These are phyloP conservation scores for Anguilla megastoma DNA, from an alignment of 2,797 vertebrate genomes.

Conservation along the genomic window DNA sequence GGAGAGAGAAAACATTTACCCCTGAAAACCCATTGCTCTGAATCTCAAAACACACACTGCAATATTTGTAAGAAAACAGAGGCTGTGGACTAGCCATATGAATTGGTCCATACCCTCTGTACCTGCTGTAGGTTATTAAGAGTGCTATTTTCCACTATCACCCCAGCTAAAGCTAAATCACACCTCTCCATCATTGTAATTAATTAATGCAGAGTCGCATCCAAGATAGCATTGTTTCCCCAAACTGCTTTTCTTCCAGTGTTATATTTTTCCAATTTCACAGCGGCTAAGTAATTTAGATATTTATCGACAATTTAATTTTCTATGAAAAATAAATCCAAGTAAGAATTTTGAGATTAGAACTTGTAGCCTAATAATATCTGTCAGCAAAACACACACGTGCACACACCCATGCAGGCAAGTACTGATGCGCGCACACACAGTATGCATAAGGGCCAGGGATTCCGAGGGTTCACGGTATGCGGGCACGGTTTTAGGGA, in stretches of 20 bases:
- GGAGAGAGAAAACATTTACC: neutral
- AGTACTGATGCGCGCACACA: constrained; percentile 21
- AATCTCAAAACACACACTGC: neutral
- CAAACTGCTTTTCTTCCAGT: constrained; percentile 29
- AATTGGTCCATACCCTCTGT: neutral
- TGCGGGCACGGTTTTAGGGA: neutral
- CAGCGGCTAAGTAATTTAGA: constrained; percentile 47
- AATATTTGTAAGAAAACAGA: neutral
- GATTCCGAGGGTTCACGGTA: constrained; percentile 10
- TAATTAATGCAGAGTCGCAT: constrained; percentile 50
- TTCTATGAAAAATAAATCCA: constrained; percentile 36
- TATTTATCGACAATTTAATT: constrained; percentile 53
- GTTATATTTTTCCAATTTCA: constrained; percentile 49
- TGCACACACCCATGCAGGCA: neutral
- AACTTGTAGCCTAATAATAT: neutral
- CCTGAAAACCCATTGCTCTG: neutral
- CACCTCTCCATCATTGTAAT: constrained; percentile 42
- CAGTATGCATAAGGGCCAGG: neutral
- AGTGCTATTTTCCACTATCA: constrained; percentile 46
- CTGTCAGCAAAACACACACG: neutral
- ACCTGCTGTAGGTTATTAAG: neutral
- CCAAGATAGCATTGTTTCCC: constrained; percentile 49
- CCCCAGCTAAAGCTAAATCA: constrained; percentile 43
- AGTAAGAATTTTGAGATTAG: constrained; percentile 35
- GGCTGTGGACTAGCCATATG: neutral